A percentile compares a stretch with the other conserved stretches of the same genome.
These are phyloP conservation scores for Bombus confusus DNA, from an alignment of 1,140 invertebrate species.

Conservation along the genomic window DNA sequence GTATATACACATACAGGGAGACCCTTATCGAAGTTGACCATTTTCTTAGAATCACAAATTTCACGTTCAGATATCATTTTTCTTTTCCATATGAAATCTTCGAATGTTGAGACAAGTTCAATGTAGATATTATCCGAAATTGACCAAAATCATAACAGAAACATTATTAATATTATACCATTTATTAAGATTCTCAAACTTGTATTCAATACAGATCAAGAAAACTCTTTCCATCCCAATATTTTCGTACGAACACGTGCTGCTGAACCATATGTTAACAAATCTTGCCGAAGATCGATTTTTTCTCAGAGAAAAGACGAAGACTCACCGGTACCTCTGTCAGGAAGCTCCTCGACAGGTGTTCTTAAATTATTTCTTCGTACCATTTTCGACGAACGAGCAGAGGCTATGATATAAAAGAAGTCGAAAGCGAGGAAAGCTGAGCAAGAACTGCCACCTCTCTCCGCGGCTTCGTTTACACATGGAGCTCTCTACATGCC, in stretches of 20 bases:
- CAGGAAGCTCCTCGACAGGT: conserved; percentile 74
- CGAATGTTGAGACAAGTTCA: conserved; percentile 8
- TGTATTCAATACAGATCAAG: background rate
- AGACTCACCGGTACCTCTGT: conserved; percentile 80
- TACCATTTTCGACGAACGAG: conserved; percentile 72
- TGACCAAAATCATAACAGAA: background rate
- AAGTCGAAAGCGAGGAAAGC: background rate
- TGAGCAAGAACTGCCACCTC: background rate
- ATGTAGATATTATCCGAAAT: background rate
- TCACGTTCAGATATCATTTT: background rate
- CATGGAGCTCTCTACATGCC: conserved; percentile 14
- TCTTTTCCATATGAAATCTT: too few species aligned
- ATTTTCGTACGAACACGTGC: conserved; percentile 6
- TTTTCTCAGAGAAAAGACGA: background rate
- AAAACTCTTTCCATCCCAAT: background rate
- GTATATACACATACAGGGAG: background rate
- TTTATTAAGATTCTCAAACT: background rate
- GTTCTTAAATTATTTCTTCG: conserved; percentile 74
- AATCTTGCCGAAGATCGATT: background rate
- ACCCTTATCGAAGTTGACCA: background rate
- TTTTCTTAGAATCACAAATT: background rate
- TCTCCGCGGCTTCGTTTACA: conserved; percentile 1
- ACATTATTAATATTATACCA: background rate
- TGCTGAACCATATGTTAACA: conserved; percentile 68
- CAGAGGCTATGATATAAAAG: background rate